Evolutionary conservation across 2,797 vertebrate genomes (phyloP), one percentile per base, ranked within the genome.

Genomic region (Leptodactylus fallax): DNA sequence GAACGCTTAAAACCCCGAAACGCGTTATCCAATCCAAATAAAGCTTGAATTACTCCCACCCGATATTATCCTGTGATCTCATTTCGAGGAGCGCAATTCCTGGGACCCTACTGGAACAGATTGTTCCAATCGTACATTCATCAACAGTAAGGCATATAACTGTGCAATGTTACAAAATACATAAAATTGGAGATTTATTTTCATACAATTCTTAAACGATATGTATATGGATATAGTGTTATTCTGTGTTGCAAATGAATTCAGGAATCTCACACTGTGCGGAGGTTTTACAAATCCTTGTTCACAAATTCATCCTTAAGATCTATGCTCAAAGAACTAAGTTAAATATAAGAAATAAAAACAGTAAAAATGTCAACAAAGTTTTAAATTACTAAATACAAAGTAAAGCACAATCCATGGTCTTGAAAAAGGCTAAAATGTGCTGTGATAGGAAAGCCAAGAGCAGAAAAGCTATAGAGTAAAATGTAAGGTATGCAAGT

Each of bases 401-500:
- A 49, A 55, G 55, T 45, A 49, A 60, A 85, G 76, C 71, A 84
- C 53, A 56, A 85, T 45, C 36, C 51, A 56, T 10, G n/a, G 27
- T 81, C 82, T 19, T 63, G 21, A 78, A 49, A 85, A 63, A 76
- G 7, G 21, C 27, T 16, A 21, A 74, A 76, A 85, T n/a, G 69
- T 49, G 83, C 55, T 63, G 45, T 19, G n/a, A 21, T 16, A 55
- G 53, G n/a, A 74, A 74, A 60, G 60, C 11, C 11, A 79, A 58
- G 49, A 82, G 89, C 87, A 77, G 45, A 65, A 90, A 91, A 91
- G 14, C 85, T 90, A 93, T 87, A 58, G 82, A 91, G 95, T 92
- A 88, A 91, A 93, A 93, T 81, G 79, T 92, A 74, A 82, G 58
- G 86, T 92, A 93, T 93, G 90, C 79, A 92, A 92, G 89, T 87